These are phyloP conservation scores for Microtus montanus DNA, from an alignment of 2,113 vertebrate genomes.

Conservation along the genomic window DNA sequence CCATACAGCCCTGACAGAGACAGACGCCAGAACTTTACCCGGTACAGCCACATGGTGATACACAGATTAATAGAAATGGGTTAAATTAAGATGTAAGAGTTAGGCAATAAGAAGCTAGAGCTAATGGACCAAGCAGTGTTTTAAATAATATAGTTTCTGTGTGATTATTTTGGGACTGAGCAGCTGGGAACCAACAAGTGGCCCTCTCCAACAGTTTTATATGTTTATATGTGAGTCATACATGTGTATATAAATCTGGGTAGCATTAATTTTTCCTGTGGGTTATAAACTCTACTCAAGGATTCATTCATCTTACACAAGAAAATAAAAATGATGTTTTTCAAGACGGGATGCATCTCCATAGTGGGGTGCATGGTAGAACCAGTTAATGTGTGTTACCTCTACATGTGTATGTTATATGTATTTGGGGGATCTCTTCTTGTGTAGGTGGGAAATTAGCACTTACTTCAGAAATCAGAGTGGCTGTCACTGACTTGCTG, in stretches of 20 bases:
- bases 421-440: neutral
- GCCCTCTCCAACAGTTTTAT: too few species aligned
- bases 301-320: neutral
- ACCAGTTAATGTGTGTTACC: neutral
- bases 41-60: too few species aligned
- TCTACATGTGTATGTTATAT: neutral
- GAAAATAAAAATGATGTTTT: neutral
- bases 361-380: neutral
- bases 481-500: neutral
- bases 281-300: neutral
- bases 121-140: too few species aligned
- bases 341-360: neutral
- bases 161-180: too few species aligned
- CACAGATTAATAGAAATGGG: too few species aligned
- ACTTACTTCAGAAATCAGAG: neutral
- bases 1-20: too few species aligned
- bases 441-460: neutral
- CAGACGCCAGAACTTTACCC: too few species aligned
- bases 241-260: neutral
- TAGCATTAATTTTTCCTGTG: neutral
- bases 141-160: too few species aligned
- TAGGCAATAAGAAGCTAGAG: too few species aligned
- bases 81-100: too few species aligned
- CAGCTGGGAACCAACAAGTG: too few species aligned
- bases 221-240: neutral